Percentiles rank a stretch among this genome's conserved stretches.
Conservation (phyloP, 2,888 invertebrate species). For the Hydrotaea diabolus region DNA sequence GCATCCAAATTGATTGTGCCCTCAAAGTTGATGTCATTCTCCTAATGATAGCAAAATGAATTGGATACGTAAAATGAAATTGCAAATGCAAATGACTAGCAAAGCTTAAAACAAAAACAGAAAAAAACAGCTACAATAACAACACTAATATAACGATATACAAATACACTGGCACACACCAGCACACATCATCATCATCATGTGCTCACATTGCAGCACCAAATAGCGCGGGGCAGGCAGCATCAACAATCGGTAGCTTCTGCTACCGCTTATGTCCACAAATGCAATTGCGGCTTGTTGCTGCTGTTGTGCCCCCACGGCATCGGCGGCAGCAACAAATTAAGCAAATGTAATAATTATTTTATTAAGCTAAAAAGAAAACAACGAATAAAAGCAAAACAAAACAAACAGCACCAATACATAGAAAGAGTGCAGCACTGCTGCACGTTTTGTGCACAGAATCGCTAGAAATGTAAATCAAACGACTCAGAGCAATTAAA, state of each 20-base stretch:
- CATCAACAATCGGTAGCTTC: not conserved
- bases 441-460: slow-evolving; percentile 25
- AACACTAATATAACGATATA: not conserved
- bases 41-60: slow-evolving; percentile 50
- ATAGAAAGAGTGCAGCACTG: too few relatives aligned
- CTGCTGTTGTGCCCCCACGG: not conserved
- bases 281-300: not conserved
- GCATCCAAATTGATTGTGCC: slow-evolving; percentile 56
- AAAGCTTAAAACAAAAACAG: slow-evolving; percentile 9
- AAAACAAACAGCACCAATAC: not conserved
- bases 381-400: not conserved
- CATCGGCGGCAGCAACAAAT: slow-evolving; percentile 7
- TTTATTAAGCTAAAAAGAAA: slow-evolving; percentile 20
- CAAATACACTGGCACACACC: not conserved
- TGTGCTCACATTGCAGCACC: not conserved
- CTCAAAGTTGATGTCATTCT: slow-evolving; percentile 65
- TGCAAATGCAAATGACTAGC: slow-evolving; percentile 50
- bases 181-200: not conserved
- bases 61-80: slow-evolving; percentile 40
- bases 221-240: not conserved
- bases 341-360: slow-evolving; percentile 17
- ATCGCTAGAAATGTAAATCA: not conserved
- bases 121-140: not conserved
- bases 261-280: not conserved
- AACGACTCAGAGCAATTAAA: not conserved